Conservation (phyloP, 2,888 invertebrate genomes). For the Gari tellinella region DNA sequence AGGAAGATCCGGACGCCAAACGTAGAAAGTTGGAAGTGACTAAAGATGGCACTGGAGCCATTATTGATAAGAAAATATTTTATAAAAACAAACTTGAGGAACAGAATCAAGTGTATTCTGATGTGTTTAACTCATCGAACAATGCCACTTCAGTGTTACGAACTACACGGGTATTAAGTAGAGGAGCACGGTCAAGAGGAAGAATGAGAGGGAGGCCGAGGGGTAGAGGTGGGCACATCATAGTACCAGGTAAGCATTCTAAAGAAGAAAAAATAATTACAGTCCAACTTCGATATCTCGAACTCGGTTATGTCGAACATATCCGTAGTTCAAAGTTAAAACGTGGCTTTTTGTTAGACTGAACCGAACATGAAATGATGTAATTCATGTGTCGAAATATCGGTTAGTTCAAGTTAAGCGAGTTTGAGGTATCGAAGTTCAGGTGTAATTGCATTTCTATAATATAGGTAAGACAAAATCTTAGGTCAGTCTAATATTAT, state of each 20-base stretch:
- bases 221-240: conserved; percentile 48
- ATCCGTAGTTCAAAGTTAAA: too few species aligned
- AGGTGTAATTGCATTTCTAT: too few species aligned
- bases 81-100: conserved; percentile 41
- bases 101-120: conserved; percentile 47
- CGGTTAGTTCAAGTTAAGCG: too few species aligned
- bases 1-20: conserved; percentile 35
- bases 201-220: conserved; percentile 51
- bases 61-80: conserved; percentile 41
- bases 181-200: neutral
- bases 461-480: too few species aligned
- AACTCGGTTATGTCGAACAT: too few species aligned
- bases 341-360: too few species aligned
- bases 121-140: conserved; percentile 34
- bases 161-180: conserved; percentile 22
- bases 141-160: conserved; percentile 3
- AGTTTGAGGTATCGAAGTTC: too few species aligned
- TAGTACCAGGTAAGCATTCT: conserved; percentile 46
- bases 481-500: too few species aligned
- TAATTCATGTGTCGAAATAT: too few species aligned
- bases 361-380: too few species aligned
- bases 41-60: neutral
- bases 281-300: too few species aligned
- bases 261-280: too few species aligned
- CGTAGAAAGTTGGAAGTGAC: conserved; percentile 45